phyloP scores from a whole-genome alignment of 2,797 vertebrate genomes.

The Clamator glandarius region DNA sequence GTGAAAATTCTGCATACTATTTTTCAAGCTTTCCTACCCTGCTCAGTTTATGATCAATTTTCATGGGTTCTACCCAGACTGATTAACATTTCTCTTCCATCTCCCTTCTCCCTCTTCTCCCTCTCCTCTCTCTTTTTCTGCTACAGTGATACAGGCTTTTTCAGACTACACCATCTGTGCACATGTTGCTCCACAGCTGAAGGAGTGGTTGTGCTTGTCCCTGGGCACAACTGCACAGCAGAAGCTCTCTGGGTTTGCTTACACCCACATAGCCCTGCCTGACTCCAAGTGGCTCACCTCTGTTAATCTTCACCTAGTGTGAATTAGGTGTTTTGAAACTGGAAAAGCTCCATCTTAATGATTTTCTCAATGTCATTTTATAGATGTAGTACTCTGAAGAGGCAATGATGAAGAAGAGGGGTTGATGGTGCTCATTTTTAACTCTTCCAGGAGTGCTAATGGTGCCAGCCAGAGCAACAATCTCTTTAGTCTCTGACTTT shows the following conservation, averaged over 20 bases:
- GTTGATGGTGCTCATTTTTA: neutral
- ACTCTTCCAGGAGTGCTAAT: neutral
- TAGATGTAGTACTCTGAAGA: neutral
- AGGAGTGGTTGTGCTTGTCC: neutral
- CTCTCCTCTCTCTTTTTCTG: fast-evolving
- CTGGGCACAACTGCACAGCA: fast-evolving
- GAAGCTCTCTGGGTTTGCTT: neutral
- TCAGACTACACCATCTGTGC: neutral
- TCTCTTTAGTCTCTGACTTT: neutral
- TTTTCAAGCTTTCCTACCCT: neutral
- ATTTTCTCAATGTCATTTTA: neutral
- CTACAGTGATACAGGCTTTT: neutral
- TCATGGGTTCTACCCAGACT: neutral
- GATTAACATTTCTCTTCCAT: neutral
- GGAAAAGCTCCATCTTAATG: neutral
- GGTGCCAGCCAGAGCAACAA: neutral
- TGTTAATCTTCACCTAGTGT: neutral
- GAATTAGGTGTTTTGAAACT: neutral
- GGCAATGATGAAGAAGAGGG: neutral
- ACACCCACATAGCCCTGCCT: neutral
- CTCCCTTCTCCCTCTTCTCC: neutral
- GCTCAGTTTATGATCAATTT: neutral
- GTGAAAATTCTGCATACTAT: neutral
- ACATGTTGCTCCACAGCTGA: neutral
- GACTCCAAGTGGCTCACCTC: neutral